Conservation (phyloP, 2,113 vertebrate genomes). For the Falcunculus frontatus region DNA sequence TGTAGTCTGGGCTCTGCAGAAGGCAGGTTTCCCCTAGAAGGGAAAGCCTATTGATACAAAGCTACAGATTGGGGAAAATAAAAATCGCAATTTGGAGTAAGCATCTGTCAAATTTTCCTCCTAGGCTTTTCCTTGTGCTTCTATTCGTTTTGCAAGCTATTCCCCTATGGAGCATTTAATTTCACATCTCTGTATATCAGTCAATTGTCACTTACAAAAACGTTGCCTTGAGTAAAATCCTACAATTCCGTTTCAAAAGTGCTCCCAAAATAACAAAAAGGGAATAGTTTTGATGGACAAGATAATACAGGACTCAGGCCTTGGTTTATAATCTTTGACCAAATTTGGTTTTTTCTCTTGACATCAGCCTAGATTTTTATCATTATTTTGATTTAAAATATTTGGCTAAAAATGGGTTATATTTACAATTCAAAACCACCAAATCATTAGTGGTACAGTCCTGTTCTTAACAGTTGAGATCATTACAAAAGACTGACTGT, state of each 20-base stretch:
- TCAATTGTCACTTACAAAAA: neutral
- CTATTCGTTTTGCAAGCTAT: neutral
- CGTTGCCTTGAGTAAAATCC: neutral
- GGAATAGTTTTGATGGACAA: neutral
- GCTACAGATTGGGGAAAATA: neutral
- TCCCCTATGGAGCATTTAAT: neutral
- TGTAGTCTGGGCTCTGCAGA: neutral
- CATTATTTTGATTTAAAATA: neutral
- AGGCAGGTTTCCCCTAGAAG: neutral
- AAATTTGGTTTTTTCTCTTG: neutral
- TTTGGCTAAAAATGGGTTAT: neutral
- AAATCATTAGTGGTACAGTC: neutral
- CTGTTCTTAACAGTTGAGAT: neutral
- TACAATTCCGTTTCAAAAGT: neutral
- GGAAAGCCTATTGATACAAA: neutral
- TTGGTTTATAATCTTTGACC: neutral
- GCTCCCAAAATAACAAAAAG: neutral
- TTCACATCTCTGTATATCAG: neutral
- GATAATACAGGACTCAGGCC: neutral
- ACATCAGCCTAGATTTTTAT: neutral
- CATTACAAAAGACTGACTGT: neutral
- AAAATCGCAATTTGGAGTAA: neutral
- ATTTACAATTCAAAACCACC: neutral
- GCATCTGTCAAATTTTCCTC: neutral
- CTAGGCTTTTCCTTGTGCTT: neutral